Evolutionary conservation across 2,113 vertebrate species (phyloP).

Genomic region (Cynocephalus volans): DNA sequence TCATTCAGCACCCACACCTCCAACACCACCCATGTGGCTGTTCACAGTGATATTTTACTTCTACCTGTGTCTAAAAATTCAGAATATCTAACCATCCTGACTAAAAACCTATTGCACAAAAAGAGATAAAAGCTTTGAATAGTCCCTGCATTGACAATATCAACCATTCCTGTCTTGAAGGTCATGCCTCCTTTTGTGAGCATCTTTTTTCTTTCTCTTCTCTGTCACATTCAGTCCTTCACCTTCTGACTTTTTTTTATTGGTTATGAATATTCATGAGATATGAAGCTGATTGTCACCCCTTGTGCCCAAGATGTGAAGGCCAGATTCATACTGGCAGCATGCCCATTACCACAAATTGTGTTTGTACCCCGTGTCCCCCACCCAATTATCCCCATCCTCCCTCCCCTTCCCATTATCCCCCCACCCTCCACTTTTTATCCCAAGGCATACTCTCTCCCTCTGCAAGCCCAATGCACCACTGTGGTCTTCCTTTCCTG

Average conservation of each 20-base stretch:
- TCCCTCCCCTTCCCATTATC: too few species aligned
- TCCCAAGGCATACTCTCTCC: too few species aligned
- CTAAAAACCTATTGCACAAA: background rate
- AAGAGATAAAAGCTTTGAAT: background rate
- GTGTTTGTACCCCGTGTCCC: too few species aligned
- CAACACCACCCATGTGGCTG: background rate
- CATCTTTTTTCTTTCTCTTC: background rate
- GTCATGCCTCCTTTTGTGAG: background rate
- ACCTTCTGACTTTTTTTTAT: background rate
- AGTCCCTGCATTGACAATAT: background rate
- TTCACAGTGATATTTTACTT: background rate
- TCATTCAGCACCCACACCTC: rapidly evolving
- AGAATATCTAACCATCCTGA: background rate
- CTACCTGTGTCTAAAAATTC: background rate
- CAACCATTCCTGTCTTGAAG: background rate
- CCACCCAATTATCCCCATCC: too few species aligned
- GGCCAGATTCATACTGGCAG: too few species aligned
- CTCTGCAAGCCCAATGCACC: too few species aligned
- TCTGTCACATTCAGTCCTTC: background rate
- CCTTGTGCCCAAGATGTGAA: too few species aligned
- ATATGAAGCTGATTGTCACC: too few species aligned
- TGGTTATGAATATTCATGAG: too few species aligned
- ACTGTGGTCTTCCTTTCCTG: too few species aligned
- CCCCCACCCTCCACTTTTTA: too few species aligned
- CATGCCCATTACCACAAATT: too few species aligned